phyloP scores from a whole-genome alignment of 2,797 vertebrate species.

The Sebastes vulpes region DNA sequence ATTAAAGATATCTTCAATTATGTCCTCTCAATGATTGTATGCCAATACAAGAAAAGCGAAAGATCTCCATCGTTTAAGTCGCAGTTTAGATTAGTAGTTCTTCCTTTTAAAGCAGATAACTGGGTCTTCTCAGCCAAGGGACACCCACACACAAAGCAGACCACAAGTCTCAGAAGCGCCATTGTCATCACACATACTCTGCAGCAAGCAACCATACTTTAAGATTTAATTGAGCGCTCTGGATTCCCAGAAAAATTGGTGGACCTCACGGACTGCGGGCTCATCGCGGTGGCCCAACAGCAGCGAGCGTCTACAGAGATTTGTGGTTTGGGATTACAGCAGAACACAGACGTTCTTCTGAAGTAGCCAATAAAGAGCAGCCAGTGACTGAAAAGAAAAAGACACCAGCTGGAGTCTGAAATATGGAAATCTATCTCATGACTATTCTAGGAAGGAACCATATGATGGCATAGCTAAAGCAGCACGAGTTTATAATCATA shows the following conservation, averaged over 20 bases:
- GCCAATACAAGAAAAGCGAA: not conserved
- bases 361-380: conserved; percentile 54
- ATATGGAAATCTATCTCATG: conserved; percentile 62
- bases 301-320: conserved; percentile 43
- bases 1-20: too few relatives aligned
- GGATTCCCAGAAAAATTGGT: conserved; percentile 26
- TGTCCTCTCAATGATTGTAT: too few relatives aligned
- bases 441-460: conserved; percentile 51
- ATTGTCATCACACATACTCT: conserved; percentile 21
- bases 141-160: conserved; percentile 22
- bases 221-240: conserved; percentile 43
- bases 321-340: conserved; percentile 62
- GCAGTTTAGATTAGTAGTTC: not conserved
- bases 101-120: conserved; percentile 17
- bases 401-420: conserved; percentile 54
- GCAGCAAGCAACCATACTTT: conserved; percentile 24
- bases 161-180: conserved; percentile 11
- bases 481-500: not conserved
- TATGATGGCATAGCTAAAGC: conserved; percentile 16
- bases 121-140: conserved; percentile 9
- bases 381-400: conserved; percentile 48
- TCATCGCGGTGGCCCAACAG: conserved; percentile 42
- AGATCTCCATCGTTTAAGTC: not conserved
- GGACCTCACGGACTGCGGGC: conserved; percentile 22
- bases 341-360: conserved; percentile 59